Conservation (phyloP, 2,888 invertebrate genomes). For the Homarus gammarus region DNA sequence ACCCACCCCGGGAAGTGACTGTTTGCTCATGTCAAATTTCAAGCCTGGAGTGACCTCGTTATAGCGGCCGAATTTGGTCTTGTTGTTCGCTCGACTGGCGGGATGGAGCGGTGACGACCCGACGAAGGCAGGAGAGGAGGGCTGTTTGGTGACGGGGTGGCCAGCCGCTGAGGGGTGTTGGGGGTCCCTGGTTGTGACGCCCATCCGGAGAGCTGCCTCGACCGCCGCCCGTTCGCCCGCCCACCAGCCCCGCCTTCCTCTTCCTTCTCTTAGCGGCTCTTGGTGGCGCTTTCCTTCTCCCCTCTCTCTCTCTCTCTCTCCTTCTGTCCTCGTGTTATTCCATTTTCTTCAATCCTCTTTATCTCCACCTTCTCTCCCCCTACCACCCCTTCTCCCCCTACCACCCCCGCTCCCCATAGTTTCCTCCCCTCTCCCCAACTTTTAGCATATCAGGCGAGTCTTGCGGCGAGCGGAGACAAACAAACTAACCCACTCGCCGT, state of each 20-base stretch:
- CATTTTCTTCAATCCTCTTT: background rate
- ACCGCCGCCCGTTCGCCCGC: too few species aligned
- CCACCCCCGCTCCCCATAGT: too few species aligned
- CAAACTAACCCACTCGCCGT: too few species aligned
- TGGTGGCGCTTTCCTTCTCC: background rate
- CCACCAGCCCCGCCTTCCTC: background rate
- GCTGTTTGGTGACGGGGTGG: background rate
- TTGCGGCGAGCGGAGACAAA: too few species aligned
- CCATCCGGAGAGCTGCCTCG: slow-evolving; percentile 2
- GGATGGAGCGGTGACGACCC: background rate
- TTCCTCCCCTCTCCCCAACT: too few species aligned
- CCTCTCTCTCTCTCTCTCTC: slow-evolving; percentile 8
- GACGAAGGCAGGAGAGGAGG: background rate
- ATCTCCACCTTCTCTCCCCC: slow-evolving; percentile 4
- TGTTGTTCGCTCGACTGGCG: slow-evolving; percentile 10
- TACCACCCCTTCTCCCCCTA: background rate
- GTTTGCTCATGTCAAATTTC: slow-evolving; percentile 65
- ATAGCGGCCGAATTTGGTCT: slow-evolving; percentile 36
- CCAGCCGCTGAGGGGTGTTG: background rate
- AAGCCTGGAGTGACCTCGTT: slow-evolving; percentile 62
- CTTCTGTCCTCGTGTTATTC: background rate
- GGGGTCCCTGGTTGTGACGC: background rate
- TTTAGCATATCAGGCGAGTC: too few species aligned
- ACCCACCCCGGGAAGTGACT: slow-evolving; percentile 52
- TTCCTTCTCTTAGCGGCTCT: background rate